These are phyloP conservation scores for Cabera pusaria DNA, from an alignment of 2,888 invertebrate genomes.

Conservation along the genomic window DNA sequence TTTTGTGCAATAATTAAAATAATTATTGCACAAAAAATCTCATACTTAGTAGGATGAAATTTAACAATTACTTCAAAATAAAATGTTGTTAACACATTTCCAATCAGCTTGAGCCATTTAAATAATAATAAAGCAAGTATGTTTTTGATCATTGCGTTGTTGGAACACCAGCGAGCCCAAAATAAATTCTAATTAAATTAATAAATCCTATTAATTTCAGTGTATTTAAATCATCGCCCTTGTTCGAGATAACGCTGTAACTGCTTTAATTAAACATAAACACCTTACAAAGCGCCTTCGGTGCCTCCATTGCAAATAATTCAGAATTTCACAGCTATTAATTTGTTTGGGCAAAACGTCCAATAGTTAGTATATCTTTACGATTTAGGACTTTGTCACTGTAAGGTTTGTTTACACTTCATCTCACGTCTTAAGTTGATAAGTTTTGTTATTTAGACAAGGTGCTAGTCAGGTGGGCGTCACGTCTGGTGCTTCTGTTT, in stretches of 20 bases:
- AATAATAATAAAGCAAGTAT: no score
- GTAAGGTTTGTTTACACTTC: background rate
- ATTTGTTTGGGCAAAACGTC: constrained; percentile 42
- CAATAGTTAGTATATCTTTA: constrained; percentile 25
- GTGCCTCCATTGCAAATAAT: constrained; percentile 31
- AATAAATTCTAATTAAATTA: no score
- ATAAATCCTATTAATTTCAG: no score
- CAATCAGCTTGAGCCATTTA: no score
- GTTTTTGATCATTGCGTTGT: no score
- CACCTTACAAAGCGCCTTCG: constrained; percentile 14
- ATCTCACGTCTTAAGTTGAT: background rate
- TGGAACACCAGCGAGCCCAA: no score
- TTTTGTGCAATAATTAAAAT: no score
- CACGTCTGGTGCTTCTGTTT: constrained; percentile 39
- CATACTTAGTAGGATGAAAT: no score
- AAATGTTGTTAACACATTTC: no score
- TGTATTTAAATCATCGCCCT: constrained; percentile 11
- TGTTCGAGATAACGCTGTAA: constrained; percentile 13
- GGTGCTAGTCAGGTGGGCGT: background rate
- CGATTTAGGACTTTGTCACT: constrained; percentile 5
- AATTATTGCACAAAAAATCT: no score
- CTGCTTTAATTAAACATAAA: constrained; percentile 21
- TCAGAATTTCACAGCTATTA: constrained; percentile 37
- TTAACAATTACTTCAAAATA: no score
- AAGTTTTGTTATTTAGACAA: constrained; percentile 5